These are phyloP conservation scores for Thysanoteuthis rhombus DNA, from an alignment of 2,888 invertebrate species.

Conservation along the genomic window DNA sequence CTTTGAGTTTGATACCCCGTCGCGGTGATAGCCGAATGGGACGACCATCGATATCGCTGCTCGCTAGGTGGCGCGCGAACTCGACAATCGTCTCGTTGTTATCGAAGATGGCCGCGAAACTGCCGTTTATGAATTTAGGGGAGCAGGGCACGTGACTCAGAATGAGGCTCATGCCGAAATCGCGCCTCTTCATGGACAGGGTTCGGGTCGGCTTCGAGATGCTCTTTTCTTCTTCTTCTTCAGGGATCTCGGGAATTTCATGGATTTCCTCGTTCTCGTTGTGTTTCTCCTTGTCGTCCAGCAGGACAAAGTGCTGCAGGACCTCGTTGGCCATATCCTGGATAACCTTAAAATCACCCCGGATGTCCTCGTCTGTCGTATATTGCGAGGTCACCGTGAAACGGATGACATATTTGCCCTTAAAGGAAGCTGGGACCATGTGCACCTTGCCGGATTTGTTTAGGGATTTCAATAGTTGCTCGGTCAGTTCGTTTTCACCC, in stretches of 20 bases:
- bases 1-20: constrained; percentile 55
- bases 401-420: constrained; percentile 82
- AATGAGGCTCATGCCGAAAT: constrained; percentile 91
- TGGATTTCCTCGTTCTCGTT: too few relatives aligned
- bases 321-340: constrained; percentile 65
- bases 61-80: constrained; percentile 56
- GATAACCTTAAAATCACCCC: constrained; percentile 80
- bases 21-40: constrained; percentile 62
- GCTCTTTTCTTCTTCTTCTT: constrained; percentile 32
- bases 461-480: constrained; percentile 82
- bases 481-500: constrained; percentile 83
- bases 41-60: constrained; percentile 56
- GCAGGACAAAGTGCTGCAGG: constrained; percentile 41
- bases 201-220: constrained; percentile 26
- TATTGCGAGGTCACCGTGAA: constrained; percentile 93
- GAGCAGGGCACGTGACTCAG: constrained; percentile 95
- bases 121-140: constrained; percentile 82
- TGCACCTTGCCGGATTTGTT: constrained; percentile 90
- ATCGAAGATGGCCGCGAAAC: constrained; percentile 67
- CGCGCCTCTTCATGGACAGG: constrained; percentile 48
- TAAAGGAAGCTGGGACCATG: constrained; percentile 92
- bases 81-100: constrained; percentile 53
- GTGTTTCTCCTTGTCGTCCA: constrained; percentile 38
- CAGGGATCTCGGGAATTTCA: constrained; percentile 29
- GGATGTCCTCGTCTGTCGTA: constrained; percentile 74